Base-by-base conservation (phyloP, 2,113 vertebrate genomes). In the Sorex fumeus region DNA sequence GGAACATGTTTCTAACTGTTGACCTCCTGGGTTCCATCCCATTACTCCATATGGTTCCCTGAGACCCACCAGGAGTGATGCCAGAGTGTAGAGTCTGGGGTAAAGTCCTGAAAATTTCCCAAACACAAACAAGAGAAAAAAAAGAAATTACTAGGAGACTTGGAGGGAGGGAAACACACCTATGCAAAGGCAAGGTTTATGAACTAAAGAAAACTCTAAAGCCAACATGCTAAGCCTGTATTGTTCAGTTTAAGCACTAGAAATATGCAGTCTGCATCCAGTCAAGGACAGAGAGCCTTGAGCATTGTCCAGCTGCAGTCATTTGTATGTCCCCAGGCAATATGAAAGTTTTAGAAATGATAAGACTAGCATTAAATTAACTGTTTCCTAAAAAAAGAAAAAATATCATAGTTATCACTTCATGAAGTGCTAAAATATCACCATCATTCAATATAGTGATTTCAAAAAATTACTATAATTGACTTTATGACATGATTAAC, bases 391-490 rank as follows among this genome's bases (percentile, higher is more conserved):
- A 84, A 66, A 77, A 43, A 34, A 64, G 69, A 64, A 90, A 6
- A 74, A 43, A 81, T 11, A 64, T 53, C 40, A 43, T 66, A 36
- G 36, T 66, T 71, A 23, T 71, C 43, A 28, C 67, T 9, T 43
- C 74, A 64, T 36, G 1, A 67, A 76, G 36, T 47, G 18, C 15
- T 57, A 27, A 77, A 57, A 53, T 53, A 27, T n/a, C 2, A 66
- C 1, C 18, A 40, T n/a, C 30, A 81, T 77, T 74, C 36, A 91
- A 94, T 16, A 76, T 11, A 77, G 15, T 66, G 28, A 57, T 95
- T 78, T 90, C 60, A 50, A 86, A 50, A 30, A 60, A 84, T 79
- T 15, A 34, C 7, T 67, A 53, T 94, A 66, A 53, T 23, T 76
- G 32, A 34, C 11, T 72, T 89, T 57, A 40, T 53, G 53, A 15